Evolutionary conservation across 2,113 vertebrate genomes (phyloP).

Genomic region (Melanocharis versteri): DNA sequence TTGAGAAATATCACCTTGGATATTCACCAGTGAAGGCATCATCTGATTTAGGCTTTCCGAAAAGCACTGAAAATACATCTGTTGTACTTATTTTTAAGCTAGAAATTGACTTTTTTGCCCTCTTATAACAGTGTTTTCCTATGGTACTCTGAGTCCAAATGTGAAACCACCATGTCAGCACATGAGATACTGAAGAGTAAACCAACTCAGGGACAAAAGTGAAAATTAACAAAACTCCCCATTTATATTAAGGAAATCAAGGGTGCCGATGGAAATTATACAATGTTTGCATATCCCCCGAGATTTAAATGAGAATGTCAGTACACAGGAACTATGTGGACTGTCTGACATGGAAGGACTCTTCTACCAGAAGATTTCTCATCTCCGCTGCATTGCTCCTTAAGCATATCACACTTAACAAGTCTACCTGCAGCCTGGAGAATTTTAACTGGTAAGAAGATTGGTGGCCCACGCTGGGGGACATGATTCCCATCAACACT

Average conservation of each 20-base stretch:
- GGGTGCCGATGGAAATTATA: not conserved
- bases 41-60: not conserved
- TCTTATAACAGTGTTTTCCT: not conserved
- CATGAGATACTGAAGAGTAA: not conserved
- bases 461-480: not conserved
- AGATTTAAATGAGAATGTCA: not conserved
- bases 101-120: not conserved
- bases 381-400: not conserved
- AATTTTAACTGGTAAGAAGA: not conserved
- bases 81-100: not conserved
- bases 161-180: not conserved
- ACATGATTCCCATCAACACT: not conserved
- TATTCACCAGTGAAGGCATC: not conserved
- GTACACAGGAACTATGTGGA: not conserved
- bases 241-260: not conserved
- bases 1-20: not conserved
- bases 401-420: not conserved
- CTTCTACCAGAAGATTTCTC: not conserved
- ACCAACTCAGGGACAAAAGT: not conserved
- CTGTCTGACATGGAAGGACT: not conserved
- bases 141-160: not conserved
- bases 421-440: not conserved
- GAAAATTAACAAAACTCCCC: not conserved
- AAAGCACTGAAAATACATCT: not conserved
- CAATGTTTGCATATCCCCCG: not conserved